Base-by-base conservation (phyloP, 2,888 invertebrate species). In the Gymnoscelis rufifasciata region DNA sequence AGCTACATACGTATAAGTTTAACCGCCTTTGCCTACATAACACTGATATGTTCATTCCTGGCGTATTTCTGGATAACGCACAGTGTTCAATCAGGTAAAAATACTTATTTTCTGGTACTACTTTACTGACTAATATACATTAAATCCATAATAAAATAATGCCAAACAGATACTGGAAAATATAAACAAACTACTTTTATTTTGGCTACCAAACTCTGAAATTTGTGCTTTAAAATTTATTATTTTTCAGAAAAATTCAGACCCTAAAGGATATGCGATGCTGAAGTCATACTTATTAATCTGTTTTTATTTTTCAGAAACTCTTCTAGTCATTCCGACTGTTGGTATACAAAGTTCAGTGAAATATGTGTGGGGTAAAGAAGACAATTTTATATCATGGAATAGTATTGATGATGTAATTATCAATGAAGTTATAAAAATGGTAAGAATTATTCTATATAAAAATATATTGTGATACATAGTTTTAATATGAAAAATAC, bases 381-480 rank as follows among this genome's bases (percentile, higher is more conserved):
- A 84, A 60, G 76, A 81, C 39, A 66, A 68, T 10, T 89, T 83
- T 56, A 69, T 88, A 2, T 73, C 84, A 10, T 89, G 89, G 89
- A 57, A 74, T 4, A 72, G 65, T 52, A 72, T 89, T 50, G 81
- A 87, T 57, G 87, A 87, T 69, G 72, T 89, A 29, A 78, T 89
- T 15, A 88, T 89, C 26, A 87, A 88, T 71, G 89, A 89, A 78
- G 88, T 88, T 38, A 74, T 89, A 37, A 78, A 83, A 66, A 63
- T 81, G 72, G 89, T 89, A 62, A 71, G 63, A 43, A 26, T 7
- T 26, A 7, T 26, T 7, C 6, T 6, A 26, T 8, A n/a, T n/a
- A n/a, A n/a, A n/a, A n/a, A n/a, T n/a, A n/a, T n/a, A n/a, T n/a
- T n/a, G n/a, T n/a, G n/a, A n/a, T n/a, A n/a, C n/a, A n/a, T n/a